Evolutionary conservation across 2,113 vertebrate species (phyloP).

Genomic region (Bubo bubo): DNA sequence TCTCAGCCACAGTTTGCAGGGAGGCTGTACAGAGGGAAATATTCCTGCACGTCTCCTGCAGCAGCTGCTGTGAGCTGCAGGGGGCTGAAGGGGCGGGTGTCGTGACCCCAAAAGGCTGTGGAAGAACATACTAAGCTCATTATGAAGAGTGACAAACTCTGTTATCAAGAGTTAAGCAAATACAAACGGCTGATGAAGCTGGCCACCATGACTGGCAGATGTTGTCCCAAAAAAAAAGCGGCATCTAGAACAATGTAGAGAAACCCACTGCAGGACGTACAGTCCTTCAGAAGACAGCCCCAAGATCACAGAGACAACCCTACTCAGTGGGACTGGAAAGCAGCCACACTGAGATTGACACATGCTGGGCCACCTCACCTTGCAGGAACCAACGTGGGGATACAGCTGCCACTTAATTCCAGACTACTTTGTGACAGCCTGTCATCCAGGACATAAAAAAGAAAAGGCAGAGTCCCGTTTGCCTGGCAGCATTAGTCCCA

Average conservation of each 20-base stretch:
- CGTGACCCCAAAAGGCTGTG: not conserved
- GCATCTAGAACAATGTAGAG: not conserved
- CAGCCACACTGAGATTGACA: not conserved
- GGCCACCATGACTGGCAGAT: not conserved
- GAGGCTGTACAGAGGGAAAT: not conserved
- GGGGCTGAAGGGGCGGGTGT: not conserved
- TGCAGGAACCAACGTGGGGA: not conserved
- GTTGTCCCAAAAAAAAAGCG: not conserved
- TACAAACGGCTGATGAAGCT: not conserved
- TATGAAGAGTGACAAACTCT: not conserved
- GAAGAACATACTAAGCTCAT: not conserved
- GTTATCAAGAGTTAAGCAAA: not conserved
- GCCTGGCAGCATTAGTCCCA: not conserved
- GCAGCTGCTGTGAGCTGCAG: not conserved
- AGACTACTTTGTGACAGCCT: not conserved
- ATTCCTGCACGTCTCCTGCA: not conserved
- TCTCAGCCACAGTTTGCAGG: not conserved
- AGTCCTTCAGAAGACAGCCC: not conserved
- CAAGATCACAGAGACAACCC: not conserved
- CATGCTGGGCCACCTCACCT: rapidly evolving
- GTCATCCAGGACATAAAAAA: not conserved
- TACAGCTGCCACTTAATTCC: not conserved
- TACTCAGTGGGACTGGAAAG: not conserved
- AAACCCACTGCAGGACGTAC: rapidly evolving
- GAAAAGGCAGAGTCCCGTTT: not conserved